Percentiles rank a stretch among this genome's conserved stretches.
phyloP scores from a whole-genome alignment of 2,113 vertebrate species.

The Puma concolor region DNA sequence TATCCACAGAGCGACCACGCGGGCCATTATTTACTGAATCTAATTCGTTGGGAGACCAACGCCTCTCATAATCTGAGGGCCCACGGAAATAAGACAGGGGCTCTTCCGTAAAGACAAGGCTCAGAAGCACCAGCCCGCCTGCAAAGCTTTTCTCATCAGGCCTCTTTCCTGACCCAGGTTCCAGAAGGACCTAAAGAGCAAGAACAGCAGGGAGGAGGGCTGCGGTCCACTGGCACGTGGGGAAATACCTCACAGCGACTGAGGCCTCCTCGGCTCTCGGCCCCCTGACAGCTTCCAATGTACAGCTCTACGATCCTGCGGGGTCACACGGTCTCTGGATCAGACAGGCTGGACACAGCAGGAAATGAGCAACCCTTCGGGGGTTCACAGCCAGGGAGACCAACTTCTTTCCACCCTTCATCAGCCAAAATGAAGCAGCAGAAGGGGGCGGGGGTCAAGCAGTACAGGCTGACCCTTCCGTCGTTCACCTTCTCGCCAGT shows the following conservation, averaged over 20 bases:
- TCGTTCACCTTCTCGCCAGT: not conserved
- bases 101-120: not conserved
- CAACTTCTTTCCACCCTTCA: not conserved
- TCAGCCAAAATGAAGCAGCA: not conserved
- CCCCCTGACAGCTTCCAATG: fast-evolving
- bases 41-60: not conserved
- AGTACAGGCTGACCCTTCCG: too few relatives aligned
- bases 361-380: not conserved
- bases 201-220: not conserved
- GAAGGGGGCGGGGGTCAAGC: too few relatives aligned
- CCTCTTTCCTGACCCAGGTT: too few relatives aligned
- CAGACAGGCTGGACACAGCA: not conserved
- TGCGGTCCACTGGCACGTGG: fast-evolving
- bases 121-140: not conserved
- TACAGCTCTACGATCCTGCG: too few relatives aligned
- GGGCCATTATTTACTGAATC: not conserved
- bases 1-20: not conserved
- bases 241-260: fast-evolving
- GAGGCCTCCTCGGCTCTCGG: not conserved
- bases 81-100: not conserved
- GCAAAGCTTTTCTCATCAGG: not conserved
- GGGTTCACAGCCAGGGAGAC: not conserved
- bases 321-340: not conserved
- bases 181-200: not conserved
- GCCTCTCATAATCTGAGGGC: not conserved